phyloP scores from a whole-genome alignment of 2,797 vertebrate genomes.

The Enteromius fasciolatus region DNA sequence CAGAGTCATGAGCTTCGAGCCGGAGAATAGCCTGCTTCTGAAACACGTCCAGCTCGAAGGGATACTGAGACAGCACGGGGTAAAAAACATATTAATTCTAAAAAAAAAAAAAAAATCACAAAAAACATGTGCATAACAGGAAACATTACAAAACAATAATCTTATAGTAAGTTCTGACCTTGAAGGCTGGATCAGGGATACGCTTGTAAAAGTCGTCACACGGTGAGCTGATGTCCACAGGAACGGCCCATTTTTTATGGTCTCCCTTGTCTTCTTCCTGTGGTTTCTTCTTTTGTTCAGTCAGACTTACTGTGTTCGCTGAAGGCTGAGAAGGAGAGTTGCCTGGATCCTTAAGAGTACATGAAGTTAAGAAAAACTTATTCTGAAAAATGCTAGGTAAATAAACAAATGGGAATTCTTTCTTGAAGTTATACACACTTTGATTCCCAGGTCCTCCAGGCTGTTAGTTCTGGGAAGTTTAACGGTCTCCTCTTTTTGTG shows the following conservation, averaged over 20 bases:
- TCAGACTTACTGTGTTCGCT: constrained; percentile 57
- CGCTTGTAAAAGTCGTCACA: constrained; percentile 90
- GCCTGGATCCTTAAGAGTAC: constrained; percentile 64
- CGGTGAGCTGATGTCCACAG: constrained; percentile 81
- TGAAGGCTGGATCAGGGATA: constrained; percentile 85
- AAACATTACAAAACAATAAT: background rate
- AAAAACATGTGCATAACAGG: background rate
- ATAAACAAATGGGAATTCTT: background rate
- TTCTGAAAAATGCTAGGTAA: background rate
- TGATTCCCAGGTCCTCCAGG: constrained; percentile 87
- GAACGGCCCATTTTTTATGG: constrained; percentile 87
- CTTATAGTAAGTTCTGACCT: constrained; percentile 59
- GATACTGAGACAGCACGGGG: constrained; percentile 76
- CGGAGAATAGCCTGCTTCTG: constrained; percentile 92
- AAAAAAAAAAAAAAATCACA: background rate
- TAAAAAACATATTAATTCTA: background rate
- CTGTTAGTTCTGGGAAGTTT: constrained; percentile 83
- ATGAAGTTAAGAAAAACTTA: background rate
- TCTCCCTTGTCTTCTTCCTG: constrained; percentile 62
- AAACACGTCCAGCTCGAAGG: constrained; percentile 90
- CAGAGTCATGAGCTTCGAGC: constrained; percentile 86
- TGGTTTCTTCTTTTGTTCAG: constrained; percentile 64
- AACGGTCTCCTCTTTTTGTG: constrained; percentile 54
- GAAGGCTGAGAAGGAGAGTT: constrained; percentile 47
- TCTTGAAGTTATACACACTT: constrained; percentile 70